Evolutionary conservation across 2,888 invertebrate species (phyloP), one percentile per base, ranked within the genome.

Genomic region (Tineola bisselliella): DNA sequence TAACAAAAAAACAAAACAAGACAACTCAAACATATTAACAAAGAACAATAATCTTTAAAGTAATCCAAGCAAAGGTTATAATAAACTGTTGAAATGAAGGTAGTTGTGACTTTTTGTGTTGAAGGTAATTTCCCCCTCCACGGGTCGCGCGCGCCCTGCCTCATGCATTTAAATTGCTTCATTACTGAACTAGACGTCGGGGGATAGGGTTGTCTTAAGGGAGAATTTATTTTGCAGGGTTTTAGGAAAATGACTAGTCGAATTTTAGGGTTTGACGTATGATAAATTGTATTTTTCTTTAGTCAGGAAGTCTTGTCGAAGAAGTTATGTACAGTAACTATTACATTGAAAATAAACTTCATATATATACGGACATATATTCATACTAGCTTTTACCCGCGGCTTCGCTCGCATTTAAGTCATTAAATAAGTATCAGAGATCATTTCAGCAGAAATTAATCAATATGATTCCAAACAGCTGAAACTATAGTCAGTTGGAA

Each of bases 151-250:
- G 80, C 82, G 84, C 86, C 87, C 87, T 87, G 83, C 86, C 86
- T 88, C 87, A 88, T 88, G 88, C 88, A 88, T 88, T 88, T 88
- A 88, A 87, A 88, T 88, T 88, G 87, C 88, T 88, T 88, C 88
- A 88, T 88, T 88, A 88, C 81, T 73, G 83, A 80, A 79, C 80
- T 83, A 84, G 84, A 84, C 83, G 78, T 71, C 75, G 74, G 71
- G 69, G 68, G 69, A 67, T 79, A 88, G 87, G 86, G 88, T 79
- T 87, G 87, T 70, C 84, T 72, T 69, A 68, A 67, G 76, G 66
- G 65, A 64, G 63, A 62, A 64, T 64, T 62, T 60, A 60, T 60
- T 60, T 60, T 59, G 33, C 33, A 15, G 13, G 33, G 33, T 25
- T 30, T 33, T 13, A 33, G 58, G 58, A 12, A 11, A 15, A 33